Evolutionary conservation across 2,888 invertebrate species (phyloP), one percentile per base, ranked within the genome.

Genomic region (Scelioninae gen. 1): DNA sequence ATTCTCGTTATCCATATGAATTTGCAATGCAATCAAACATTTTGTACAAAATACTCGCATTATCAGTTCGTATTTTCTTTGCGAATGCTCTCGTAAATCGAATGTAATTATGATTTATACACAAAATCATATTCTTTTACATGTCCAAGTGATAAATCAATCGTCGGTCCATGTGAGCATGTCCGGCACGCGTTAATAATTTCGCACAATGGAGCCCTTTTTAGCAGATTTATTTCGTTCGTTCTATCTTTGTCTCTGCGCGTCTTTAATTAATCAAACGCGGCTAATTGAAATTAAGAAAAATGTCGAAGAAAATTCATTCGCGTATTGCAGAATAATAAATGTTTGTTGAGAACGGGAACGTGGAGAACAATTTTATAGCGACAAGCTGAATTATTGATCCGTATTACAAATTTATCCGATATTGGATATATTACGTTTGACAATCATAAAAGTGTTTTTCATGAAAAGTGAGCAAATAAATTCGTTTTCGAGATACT

Each of bases 261-360:
- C 31, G 9, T 77, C 60, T 69, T 77, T 69, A 62, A 80, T 74
- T 80, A 68, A 74, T 80, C 68, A 47, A 68, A 32, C 15, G 60
- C 29, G 15, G 49, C 45, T 68, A 80, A 80, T 80, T 80, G 60
- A 55, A 55, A 68, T 80, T 80, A 80, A 74, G 79, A 79, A 79
- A 72, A 66, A 63, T 15, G 58, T 60, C 72, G 60, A 49, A 51
- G 60, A 32, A 72, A 60, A 71, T 78, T 63, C 49, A 63, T 69
- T 65, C 47, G 69, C 56, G 49, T 13, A 40, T 60, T 45, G 38
- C 23, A 13, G 32, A 38, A 71, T 78, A 65, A 78, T 72, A 71
- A 69, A 62, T 69, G 69, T 71, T 62, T 68, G 60, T 38, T 31
- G 58, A 49, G 32, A 16, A 23, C 43, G 55, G 0, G 55, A 47